Evolutionary conservation across 2,113 vertebrate species (phyloP).

Genomic region (Leucoraja erinaceus): DNA sequence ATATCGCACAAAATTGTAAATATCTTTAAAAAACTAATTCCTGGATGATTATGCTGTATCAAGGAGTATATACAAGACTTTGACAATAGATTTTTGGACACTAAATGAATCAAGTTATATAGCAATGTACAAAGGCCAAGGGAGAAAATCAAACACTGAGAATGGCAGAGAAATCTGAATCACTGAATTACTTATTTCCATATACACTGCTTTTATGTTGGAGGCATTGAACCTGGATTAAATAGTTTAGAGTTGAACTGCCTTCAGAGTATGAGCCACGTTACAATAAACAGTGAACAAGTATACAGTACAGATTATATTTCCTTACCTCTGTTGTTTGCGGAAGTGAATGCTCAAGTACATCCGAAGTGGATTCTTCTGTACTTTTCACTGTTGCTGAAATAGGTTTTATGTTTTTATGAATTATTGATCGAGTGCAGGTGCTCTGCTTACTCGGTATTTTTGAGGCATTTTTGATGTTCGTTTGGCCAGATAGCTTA

Average conservation of each 20-base stretch:
- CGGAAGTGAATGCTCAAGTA: neutral
- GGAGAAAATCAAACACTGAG: no score
- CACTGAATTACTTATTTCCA: neutral
- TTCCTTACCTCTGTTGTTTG: neutral
- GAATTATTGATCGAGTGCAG: neutral
- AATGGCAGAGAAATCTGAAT: no score
- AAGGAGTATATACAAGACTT: no score
- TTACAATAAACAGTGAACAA: neutral
- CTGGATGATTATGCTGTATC: no score
- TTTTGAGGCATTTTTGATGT: neutral
- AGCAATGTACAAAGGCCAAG: no score
- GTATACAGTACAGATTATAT: neutral
- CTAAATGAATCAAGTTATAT: no score
- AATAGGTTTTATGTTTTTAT: neutral
- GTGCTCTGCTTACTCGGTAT: neutral
- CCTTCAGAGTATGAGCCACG: neutral
- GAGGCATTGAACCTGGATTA: neutral
- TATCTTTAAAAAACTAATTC: no score
- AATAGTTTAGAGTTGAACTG: neutral
- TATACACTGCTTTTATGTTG: neutral
- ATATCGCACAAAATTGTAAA: no score
- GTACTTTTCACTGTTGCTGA: neutral
- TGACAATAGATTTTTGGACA: no score
- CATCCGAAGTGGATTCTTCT: neutral
- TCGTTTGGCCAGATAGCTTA: neutral